Conservation (phyloP, 1,140 invertebrate genomes). For the Parasteatoda tepidariorum region DNA sequence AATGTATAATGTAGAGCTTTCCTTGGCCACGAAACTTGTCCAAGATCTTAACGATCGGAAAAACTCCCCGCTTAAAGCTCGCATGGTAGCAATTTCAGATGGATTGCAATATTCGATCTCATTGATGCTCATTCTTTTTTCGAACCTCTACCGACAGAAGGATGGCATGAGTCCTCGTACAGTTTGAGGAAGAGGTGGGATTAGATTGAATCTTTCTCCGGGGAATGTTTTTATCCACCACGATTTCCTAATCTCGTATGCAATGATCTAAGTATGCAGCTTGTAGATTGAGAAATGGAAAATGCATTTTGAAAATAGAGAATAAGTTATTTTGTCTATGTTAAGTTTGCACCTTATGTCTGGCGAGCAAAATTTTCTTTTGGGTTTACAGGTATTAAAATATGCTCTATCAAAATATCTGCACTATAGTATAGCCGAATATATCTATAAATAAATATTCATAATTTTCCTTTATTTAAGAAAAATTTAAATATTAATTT, state of each 20-base stretch:
- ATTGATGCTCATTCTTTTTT: too few species aligned
- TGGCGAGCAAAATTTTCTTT: too few species aligned
- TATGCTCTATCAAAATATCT: too few species aligned
- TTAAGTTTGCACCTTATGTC: too few species aligned
- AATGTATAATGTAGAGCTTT: slow-evolving; percentile 48
- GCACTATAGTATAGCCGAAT: too few species aligned
- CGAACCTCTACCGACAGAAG: not conserved
- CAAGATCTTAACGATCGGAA: slow-evolving; percentile 5
- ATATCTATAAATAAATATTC: too few species aligned
- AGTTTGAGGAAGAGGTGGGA: not conserved
- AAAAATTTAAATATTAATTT: too few species aligned
- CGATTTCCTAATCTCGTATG: not conserved
- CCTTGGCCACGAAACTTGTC: not conserved
- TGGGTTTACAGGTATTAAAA: too few species aligned
- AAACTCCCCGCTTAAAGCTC: not conserved
- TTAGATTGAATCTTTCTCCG: not conserved
- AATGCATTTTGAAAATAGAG: not conserved
- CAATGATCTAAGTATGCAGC: not conserved
- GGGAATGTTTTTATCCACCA: not conserved
- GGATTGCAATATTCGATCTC: slow-evolving; percentile 46
- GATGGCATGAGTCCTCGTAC: not conserved
- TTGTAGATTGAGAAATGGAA: too few species aligned
- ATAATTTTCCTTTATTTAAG: too few species aligned
- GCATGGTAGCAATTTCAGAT: slow-evolving; percentile 6
- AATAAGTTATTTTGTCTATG: too few species aligned